Base-by-base conservation (phyloP, 2,113 vertebrate genomes). In the Malurus melanocephalus region DNA sequence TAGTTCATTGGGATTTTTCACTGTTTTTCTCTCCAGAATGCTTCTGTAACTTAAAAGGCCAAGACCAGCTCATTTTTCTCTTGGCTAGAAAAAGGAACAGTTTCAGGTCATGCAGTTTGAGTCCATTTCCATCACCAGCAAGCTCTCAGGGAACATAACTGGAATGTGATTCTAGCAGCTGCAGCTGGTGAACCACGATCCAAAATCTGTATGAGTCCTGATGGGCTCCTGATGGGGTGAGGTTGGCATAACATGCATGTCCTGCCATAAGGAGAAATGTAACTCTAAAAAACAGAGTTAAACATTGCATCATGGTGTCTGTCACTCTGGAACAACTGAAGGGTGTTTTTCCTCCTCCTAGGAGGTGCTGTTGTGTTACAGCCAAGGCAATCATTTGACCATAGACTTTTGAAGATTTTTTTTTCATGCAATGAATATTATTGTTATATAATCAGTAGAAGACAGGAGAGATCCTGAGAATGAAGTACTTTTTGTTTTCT, bases 401-500 rank as follows among this genome's bases (percentile, higher is more conserved):
- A 76, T 11, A 90, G 76, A 46, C 55, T 94, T 94, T 89, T 67
- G 55, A 94, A 59, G 43, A 84, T 67, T 91, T 92, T 73, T n/a
- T 94, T 73, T n/a, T 94, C 49, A 81, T 85, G 60, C 35, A 80
- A 32, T 90, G 11, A 85, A 88, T 89, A 90, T 86, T 93, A 60
- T 80, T 93, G 81, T 55, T 90, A 49, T 87, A 62, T 75, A 64
- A 75, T 79, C 67, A 93, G 59, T 20, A 92, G 80, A 93, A 86
- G 66, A 74, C 71, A 92, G 57, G 51, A 78, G 65, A 89, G 68
- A 95, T 88, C 48, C 85, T 81, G 79, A 66, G 46, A 43, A 94
- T 87, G 35, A 53, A 53, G 73, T 84, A 45, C 3, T 80, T 65
- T 89, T 76, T 78, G 28, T 72, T 74, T 76, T 89, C 32, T 73